Evolutionary conservation across 2,888 invertebrate species (phyloP).

Genomic region (Antheraea assamensis): DNA sequence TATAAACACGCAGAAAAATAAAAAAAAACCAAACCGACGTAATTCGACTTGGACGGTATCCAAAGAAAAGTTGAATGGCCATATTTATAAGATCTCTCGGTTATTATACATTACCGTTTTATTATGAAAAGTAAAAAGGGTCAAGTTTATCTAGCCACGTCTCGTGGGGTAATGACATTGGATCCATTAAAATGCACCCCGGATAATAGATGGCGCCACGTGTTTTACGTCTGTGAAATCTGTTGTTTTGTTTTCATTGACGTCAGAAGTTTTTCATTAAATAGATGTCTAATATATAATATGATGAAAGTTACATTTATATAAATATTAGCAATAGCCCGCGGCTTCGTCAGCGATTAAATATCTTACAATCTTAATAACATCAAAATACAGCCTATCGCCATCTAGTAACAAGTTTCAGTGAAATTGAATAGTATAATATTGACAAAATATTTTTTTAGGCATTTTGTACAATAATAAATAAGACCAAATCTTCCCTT

Average conservation of each 20-base stretch:
- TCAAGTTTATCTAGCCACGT: neutral
- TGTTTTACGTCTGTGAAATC: constrained; percentile 40
- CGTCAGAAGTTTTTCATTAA: constrained; percentile 8
- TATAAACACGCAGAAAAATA: neutral
- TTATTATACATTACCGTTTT: neutral
- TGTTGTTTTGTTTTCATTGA: constrained; percentile 9
- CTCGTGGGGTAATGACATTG: constrained; percentile 1
- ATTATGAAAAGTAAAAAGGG: neutral
- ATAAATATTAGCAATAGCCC: no score
- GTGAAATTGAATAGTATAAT: no score
- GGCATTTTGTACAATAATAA: no score
- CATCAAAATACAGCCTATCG: no score
- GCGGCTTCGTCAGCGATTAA: no score
- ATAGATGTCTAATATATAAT: no score
- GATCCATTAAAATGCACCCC: constrained; percentile 37
- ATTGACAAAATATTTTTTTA: no score
- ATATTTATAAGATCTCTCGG: neutral
- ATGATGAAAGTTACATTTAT: no score
- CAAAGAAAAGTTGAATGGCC: neutral
- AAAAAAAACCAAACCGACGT: neutral
- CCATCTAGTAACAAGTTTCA: no score
- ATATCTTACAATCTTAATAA: no score
- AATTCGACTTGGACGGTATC: neutral
- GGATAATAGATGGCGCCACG: constrained; percentile 39
- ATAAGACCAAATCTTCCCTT: no score